Evolutionary conservation across 2,888 invertebrate genomes (phyloP).

Genomic region (Dascillus cervinus): DNA sequence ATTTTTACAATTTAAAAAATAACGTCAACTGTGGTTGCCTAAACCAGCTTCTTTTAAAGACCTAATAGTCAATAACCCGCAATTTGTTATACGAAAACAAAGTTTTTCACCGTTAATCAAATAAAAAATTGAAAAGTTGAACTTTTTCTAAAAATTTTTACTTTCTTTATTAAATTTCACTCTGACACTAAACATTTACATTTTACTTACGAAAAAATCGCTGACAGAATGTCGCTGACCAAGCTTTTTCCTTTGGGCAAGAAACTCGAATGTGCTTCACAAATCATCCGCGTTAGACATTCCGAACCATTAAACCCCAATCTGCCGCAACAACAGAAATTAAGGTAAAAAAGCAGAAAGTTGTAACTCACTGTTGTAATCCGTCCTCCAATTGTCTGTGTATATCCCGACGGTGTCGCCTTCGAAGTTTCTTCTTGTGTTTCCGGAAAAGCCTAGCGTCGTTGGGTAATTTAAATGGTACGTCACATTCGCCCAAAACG

Average conservation of each 20-base stretch:
- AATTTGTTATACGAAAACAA: no score
- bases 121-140: no score
- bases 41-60: no score
- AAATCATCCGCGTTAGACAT: slow-evolving; percentile 60
- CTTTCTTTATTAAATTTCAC: no score
- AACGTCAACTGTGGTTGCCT: no score
- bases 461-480: slow-evolving; percentile 47
- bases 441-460: slow-evolving; percentile 38
- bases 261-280: slow-evolving; percentile 54
- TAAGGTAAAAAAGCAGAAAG: slow-evolving; percentile 6
- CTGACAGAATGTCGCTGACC: slow-evolving; percentile 57
- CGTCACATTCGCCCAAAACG: slow-evolving; percentile 51
- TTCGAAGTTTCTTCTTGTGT: slow-evolving; percentile 28
- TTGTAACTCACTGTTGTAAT: slow-evolving; percentile 17
- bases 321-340: slow-evolving; percentile 39
- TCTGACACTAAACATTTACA: no score
- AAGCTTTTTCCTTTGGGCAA: slow-evolving; percentile 55
- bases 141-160: no score
- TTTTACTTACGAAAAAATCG: slow-evolving; percentile 54
- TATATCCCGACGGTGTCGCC: slow-evolving; percentile 48
- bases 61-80: no score
- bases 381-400: slow-evolving; percentile 35
- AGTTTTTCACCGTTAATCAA: no score
- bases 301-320: slow-evolving; percentile 54
- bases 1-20: no score